These are phyloP conservation scores for Clarias laeviceps DNA, from an alignment of 2,797 vertebrate genomes.

Conservation along the genomic window DNA sequence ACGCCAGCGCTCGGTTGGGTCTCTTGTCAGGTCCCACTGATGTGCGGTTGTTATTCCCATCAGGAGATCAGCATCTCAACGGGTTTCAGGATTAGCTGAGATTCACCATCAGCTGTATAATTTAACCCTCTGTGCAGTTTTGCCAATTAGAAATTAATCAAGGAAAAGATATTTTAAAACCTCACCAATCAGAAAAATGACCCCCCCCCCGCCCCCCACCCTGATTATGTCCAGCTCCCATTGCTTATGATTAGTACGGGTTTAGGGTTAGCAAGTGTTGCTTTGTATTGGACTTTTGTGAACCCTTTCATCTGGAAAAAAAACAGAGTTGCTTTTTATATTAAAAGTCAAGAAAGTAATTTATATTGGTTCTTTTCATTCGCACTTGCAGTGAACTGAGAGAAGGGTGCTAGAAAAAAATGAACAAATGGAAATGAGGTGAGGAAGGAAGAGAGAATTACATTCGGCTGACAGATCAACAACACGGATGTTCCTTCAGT, in stretches of 20 bases:
- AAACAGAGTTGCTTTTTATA: not conserved
- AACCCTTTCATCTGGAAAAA: not conserved
- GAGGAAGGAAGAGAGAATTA: conserved; percentile 3
- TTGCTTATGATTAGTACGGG: not conserved
- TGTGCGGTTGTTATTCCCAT: not conserved
- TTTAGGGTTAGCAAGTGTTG: not conserved
- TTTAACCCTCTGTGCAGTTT: not conserved
- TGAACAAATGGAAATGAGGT: not conserved
- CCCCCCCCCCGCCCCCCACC: too few relatives aligned
- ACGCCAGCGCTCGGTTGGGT: not conserved
- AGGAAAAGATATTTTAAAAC: not conserved
- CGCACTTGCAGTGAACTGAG: conserved; percentile 19
- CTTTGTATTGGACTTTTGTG: not conserved
- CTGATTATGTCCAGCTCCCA: not conserved
- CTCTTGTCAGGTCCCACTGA: not conserved
- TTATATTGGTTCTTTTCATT: conserved; percentile 29
- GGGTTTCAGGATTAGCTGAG: not conserved
- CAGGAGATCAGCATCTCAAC: not conserved
- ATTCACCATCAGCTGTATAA: not conserved
- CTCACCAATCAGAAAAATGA: not conserved
- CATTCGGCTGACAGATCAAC: not conserved
- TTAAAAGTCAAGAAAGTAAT: not conserved
- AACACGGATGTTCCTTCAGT: not conserved
- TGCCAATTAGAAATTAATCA: not conserved
- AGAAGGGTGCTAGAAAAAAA: not conserved